phyloP scores from a whole-genome alignment of 2,888 invertebrate species.

The Yponomeuta cagnagella region DNA sequence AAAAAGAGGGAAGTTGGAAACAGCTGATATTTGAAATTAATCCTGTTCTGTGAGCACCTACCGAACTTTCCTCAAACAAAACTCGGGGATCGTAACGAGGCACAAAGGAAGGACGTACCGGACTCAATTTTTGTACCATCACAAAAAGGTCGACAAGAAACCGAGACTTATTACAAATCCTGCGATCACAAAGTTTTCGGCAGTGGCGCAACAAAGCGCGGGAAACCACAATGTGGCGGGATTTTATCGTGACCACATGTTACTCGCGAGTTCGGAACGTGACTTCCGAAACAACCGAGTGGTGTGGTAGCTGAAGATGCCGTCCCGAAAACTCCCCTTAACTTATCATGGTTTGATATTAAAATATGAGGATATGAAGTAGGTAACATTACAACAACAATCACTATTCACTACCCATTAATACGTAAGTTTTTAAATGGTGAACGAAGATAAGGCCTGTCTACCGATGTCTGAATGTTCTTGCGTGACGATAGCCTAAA shows the following conservation, averaged over 20 bases:
- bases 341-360: neutral
- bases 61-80: constrained; percentile 18
- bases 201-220: constrained; percentile 29
- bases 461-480: no score
- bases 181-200: constrained; percentile 61
- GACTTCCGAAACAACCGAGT: constrained; percentile 38
- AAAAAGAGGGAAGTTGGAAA: constrained; percentile 1
- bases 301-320: neutral
- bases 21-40: neutral
- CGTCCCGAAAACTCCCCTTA: neutral
- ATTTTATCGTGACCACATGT: constrained; percentile 41
- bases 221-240: constrained; percentile 37
- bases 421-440: no score
- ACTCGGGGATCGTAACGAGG: constrained; percentile 34
- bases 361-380: neutral
- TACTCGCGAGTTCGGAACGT: constrained; percentile 39
- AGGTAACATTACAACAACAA: no score
- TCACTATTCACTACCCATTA: neutral
- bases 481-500: no score
- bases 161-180: constrained; percentile 63
- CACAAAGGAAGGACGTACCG: constrained; percentile 45
- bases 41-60: neutral
- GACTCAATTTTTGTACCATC: constrained; percentile 53
- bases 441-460: no score
- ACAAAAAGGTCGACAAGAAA: constrained; percentile 61